Evolutionary conservation across 2,888 invertebrate genomes (phyloP), one percentile per base, ranked within the genome.

Genomic region (Brachypalpus laphriformis): DNA sequence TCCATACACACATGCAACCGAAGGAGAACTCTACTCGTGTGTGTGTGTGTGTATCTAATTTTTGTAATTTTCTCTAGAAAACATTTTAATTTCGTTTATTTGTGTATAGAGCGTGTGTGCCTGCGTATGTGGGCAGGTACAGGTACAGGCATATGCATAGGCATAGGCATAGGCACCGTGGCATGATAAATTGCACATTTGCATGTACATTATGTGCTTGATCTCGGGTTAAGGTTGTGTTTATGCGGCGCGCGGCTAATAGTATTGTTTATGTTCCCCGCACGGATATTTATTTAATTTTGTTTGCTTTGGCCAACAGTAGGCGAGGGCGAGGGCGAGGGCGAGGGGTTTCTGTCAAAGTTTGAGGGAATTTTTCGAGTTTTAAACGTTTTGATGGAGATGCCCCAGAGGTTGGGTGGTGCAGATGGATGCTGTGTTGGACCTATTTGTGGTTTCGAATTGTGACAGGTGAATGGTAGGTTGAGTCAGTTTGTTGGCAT

Each of bases 141-240:
- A n/a, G n/a, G n/a, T n/a, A n/a, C n/a, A n/a, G n/a, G n/a, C n/a
- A n/a, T n/a, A n/a, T n/a, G n/a, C n/a, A n/a, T n/a, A 37, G 8
- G 25, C n/a, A n/a, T 61, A 25, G 20, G n/a, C 25, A 51, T 51
- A 51, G 16, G 42, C 25, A 61, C 57, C 6, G 20, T 57, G 40
- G 5, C 3, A 37, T 34, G 16, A 45, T 45, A 20, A 49, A 49
- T 49, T 49, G 49, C 22, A 22, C 5, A 49, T 59, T 57, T 18
- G 8, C 28, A 20, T 28, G 7, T 7, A 18, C 28, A 25, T 18
- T n/a, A 2, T 31, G 3, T 31, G 20, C 31, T 63, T 49, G 47
- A 16, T 63, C 31, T 63, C 47, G 22, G 22, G 59, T 59, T 59
- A 42, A 59, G 59, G 59, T 42, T 59, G n/a, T 59, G 59, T 59